phyloP scores from a whole-genome alignment of 1,140 invertebrate species.

The Diprion similis region DNA sequence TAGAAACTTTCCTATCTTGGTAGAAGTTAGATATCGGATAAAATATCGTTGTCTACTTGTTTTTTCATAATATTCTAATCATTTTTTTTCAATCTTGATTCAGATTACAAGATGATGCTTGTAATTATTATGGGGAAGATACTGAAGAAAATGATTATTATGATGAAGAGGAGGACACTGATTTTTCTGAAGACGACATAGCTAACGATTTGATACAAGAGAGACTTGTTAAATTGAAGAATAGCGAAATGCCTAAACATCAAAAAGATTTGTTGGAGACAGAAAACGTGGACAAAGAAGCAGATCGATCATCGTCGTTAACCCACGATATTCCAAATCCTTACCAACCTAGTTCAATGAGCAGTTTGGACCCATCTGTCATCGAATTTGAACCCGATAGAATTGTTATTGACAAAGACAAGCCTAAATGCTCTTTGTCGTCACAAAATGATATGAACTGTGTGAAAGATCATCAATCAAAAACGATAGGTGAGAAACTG shows the following conservation, averaged over 20 bases:
- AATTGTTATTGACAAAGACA: too few relatives aligned
- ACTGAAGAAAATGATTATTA: conserved; percentile 37
- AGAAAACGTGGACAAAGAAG: conserved; percentile 8
- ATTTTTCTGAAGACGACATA: conserved; percentile 25
- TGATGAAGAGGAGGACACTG: conserved; percentile 28
- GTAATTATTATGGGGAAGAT: conserved; percentile 34
- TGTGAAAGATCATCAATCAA: too few relatives aligned
- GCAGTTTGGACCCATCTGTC: too few relatives aligned
- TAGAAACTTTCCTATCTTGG: not conserved
- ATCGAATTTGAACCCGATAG: too few relatives aligned
- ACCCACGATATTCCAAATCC: not conserved
- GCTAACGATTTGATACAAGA: conserved; percentile 25
- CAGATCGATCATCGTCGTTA: not conserved
- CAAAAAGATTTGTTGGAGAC: not conserved
- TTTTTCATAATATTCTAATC: too few relatives aligned
- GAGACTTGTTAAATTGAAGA: conserved; percentile 21
- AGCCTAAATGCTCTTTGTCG: too few relatives aligned
- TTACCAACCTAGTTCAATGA: not conserved
- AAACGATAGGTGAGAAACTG: too few relatives aligned
- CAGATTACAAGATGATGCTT: conserved; percentile 37
- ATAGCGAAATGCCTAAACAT: conserved; percentile 11
- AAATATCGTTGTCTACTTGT: too few relatives aligned
- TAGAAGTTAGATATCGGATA: not conserved
- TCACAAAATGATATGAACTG: too few relatives aligned
- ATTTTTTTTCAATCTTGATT: not conserved